Evolutionary conservation across 1,140 invertebrate species (phyloP), one percentile per base, ranked within the genome.

Genomic region (Halictus rubicundus): DNA sequence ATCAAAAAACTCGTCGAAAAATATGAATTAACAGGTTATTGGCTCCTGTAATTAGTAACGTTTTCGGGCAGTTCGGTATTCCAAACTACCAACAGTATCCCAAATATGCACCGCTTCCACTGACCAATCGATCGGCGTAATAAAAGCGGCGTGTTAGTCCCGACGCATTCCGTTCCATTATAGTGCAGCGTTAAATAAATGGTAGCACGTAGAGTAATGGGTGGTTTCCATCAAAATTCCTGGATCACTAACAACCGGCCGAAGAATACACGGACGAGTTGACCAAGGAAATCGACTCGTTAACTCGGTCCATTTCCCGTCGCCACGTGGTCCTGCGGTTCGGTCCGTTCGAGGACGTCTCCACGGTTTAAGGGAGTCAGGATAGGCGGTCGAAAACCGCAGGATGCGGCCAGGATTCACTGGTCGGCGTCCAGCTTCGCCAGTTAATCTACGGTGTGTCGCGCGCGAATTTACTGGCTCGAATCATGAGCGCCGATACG

Each of bases 401-500:
- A 57, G 39, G 37, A 23, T 19, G 25, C 68, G 60, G 46, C 32
- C 19, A 49, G 57, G 61, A 52, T 66, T 37, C 63, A 42, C 60
- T 37, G 57, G 42, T 25, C 14, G 57, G 16, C 23, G 49, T 57
- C 65, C 57, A 16, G 49, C 10, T 7, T 25, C 9, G 21, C 25
- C 63, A 32, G 37, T 59, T 76, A 81, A 81, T 81, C 68, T 70
- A 54, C 65, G 14, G 21, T 21, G 52, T 66, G 75, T 81, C 71
- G 52, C 39, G 73, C 19, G 60, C 42, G 59, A 78, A 57, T 68
- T 37, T 23, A 46, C 46, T 46, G 42, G 57, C 25, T 81, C 72
- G 61, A 78, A 78, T 68, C 78, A 82, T 63, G 80, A 82, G 66
- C 70, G n/a, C 27, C n/a, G 81, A 75, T 80, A 80, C 57, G 65